Conservation (phyloP, 2,888 invertebrate genomes). For the Iselma pallidipennis region DNA sequence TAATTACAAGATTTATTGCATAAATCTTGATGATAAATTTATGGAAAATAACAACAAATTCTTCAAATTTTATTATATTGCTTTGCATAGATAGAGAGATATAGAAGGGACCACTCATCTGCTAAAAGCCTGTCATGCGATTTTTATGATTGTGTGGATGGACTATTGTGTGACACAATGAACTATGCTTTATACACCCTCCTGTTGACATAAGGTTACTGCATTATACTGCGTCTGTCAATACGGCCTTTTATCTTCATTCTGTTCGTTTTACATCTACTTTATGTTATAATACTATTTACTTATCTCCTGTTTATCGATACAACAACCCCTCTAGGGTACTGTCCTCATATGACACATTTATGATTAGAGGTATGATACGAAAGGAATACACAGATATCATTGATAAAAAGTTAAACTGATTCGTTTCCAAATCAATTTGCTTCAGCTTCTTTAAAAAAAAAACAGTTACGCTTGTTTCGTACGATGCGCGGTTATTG, state of each 20-base stretch:
- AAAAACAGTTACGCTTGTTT: too few species aligned
- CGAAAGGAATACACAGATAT: background rate
- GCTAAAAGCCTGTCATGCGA: slow-evolving; percentile 48
- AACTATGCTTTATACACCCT: slow-evolving; percentile 43
- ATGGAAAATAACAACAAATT: background rate
- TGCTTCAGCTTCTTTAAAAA: too few species aligned
- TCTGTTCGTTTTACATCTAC: slow-evolving; percentile 11
- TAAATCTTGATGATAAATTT: background rate
- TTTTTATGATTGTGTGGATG: slow-evolving; percentile 44
- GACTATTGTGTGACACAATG: slow-evolving; percentile 46
- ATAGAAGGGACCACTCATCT: slow-evolving; percentile 35
- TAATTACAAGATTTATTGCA: background rate
- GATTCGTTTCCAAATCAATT: too few species aligned
- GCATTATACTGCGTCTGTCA: slow-evolving; percentile 38
- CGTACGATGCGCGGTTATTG: background rate
- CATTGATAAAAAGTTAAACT: background rate
- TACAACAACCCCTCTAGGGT: slow-evolving; percentile 22
- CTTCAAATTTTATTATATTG: too few species aligned
- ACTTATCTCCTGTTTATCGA: slow-evolving; percentile 21
- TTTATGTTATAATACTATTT: slow-evolving; percentile 21
- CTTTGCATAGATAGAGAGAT: background rate
- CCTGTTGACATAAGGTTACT: slow-evolving; percentile 51
- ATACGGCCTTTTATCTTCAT: slow-evolving; percentile 24
- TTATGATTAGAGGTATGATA: background rate
- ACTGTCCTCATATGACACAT: background rate